Base-by-base conservation (phyloP, 2,113 vertebrate species). In the Corythaixoides concolor region DNA sequence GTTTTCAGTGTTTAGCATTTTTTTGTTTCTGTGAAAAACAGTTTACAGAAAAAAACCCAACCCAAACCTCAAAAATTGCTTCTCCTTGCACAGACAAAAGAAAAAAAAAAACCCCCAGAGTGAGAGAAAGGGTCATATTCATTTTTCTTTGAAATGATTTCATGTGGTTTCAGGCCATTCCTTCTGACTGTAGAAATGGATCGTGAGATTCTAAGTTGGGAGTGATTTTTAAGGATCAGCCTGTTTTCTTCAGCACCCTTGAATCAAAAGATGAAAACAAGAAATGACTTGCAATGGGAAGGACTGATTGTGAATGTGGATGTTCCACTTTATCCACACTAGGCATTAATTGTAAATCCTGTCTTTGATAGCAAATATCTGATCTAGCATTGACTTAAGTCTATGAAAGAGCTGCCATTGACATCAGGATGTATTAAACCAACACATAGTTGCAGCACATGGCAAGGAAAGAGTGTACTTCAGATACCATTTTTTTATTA, bases 191-290 rank as follows among this genome's bases (percentile, higher is more conserved):
- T 8, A 73, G 60, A 86, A 80, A 89, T 32, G 14, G 47, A 75
- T 86, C 52, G 43, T 32, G 21, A 68, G 59, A 81, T 92, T 82
- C 37, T 59, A 56, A 80, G 41, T 26, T 74, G 56, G 15, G 27
- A 93, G 33, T 53, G 30, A 77, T 70, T 78, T 84, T 89, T 72
- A 69, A 78, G 60, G 21, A 79, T 30, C 32, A 75, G 8, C 7
- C 39, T 58, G 22, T 26, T 69, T 90, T 88, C 77, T 76, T 64
- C n/a, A 56, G 22, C 23, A 55, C 20, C 5, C 22, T 91, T 58
- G 63, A 85, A 79, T 92, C 35, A 85, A 90, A 95, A 94, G 58
- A 45, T 58, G 53, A 79, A 90, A 93, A 79, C 12, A 89, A 47
- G 10, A 85, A 93, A 60, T 43, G 20, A 41, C 58, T 95, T 89